These are phyloP conservation scores for Propithecus coquereli DNA, from an alignment of 2,113 vertebrate genomes.

Conservation along the genomic window DNA sequence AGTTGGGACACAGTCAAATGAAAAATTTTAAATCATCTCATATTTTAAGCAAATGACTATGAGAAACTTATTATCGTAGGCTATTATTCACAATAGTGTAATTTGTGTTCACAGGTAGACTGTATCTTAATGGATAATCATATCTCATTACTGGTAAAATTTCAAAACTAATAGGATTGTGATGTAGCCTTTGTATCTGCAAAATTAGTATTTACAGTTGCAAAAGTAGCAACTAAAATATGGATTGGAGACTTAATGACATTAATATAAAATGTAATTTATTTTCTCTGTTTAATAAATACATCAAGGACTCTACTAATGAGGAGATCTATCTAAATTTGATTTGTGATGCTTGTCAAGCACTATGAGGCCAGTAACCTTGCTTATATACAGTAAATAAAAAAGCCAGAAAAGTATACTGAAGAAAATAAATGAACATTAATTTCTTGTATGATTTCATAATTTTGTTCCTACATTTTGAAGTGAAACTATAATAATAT, in stretches of 20 bases:
- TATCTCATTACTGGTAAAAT: conserved; percentile 53
- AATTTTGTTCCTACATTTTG: not conserved
- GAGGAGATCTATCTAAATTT: conserved; percentile 9
- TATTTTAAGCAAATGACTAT: conserved; percentile 41
- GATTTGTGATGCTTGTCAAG: conserved; percentile 39
- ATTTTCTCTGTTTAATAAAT: conserved; percentile 47
- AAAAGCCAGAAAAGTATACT: not conserved
- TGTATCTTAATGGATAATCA: conserved; percentile 47
- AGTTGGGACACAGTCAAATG: not conserved
- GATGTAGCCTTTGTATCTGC: not conserved
- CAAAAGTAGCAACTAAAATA: conserved; percentile 53
- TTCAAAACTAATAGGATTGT: conserved; percentile 39
- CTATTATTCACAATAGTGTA: conserved; percentile 19
- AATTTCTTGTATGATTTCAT: not conserved
- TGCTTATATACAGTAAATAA: not conserved
- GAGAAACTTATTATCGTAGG: conserved; percentile 13
- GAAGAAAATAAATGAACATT: not conserved
- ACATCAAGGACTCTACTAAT: conserved; percentile 40
- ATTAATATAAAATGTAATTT: conserved; percentile 45
- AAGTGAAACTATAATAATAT: not conserved
- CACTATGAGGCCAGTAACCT: not conserved
- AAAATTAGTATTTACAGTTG: conserved; percentile 48
- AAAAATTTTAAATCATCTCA: conserved; percentile 8
- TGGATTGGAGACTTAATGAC: conserved; percentile 20
- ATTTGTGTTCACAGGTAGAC: conserved; percentile 48